These are phyloP conservation scores for Hedychridium roseum DNA, from an alignment of 2,888 invertebrate species.

Conservation along the genomic window DNA sequence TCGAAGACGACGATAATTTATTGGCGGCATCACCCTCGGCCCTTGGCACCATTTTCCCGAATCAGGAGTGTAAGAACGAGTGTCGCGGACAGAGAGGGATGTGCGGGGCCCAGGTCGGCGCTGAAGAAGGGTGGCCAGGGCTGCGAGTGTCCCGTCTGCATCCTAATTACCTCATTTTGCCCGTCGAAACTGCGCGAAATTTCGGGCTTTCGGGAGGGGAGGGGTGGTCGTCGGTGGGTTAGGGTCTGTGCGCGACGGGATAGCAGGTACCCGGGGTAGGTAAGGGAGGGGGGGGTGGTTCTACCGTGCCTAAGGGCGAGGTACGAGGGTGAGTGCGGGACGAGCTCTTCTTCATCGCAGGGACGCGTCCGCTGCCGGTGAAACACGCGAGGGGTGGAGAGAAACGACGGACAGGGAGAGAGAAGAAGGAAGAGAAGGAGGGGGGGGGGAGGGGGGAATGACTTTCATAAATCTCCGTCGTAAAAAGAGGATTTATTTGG, in stretches of 20 bases:
- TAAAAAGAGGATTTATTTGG: constrained; percentile 63
- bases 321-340: constrained; percentile 7
- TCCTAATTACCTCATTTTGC: constrained; percentile 63
- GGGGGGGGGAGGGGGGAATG: constrained; percentile 39
- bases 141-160: constrained; percentile 53
- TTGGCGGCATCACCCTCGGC: too few relatives aligned
- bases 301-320: not conserved
- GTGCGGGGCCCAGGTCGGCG: constrained; percentile 2
- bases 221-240: constrained; percentile 31
- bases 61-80: too few relatives aligned
- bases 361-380: constrained; percentile 2
- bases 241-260: constrained; percentile 36
- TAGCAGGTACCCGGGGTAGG: constrained; percentile 11
- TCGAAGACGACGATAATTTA: too few relatives aligned
- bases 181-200: constrained; percentile 56
- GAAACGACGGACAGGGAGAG: constrained; percentile 35
- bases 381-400: constrained; percentile 19
- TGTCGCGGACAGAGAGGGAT: constrained; percentile 3
- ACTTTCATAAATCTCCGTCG: constrained; percentile 63
- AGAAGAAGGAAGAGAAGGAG: constrained; percentile 12
- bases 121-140: constrained; percentile 14
- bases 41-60: too few relatives aligned
- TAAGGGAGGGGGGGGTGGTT: constrained; percentile 4
- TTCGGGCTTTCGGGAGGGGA: constrained; percentile 44
- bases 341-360: constrained; percentile 11